Base-by-base conservation (phyloP, 2,113 vertebrate species). In the Phodopus roborovskii region DNA sequence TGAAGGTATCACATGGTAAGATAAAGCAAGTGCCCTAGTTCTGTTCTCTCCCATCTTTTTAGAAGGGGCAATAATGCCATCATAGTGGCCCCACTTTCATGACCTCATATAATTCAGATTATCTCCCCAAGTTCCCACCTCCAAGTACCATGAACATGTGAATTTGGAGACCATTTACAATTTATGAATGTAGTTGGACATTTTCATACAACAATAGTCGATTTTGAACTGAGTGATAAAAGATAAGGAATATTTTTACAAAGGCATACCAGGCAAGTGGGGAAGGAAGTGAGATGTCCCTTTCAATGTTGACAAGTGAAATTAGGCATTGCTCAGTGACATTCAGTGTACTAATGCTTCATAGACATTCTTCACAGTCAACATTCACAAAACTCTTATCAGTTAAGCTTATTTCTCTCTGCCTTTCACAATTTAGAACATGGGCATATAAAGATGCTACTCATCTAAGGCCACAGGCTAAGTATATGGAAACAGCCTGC, bases 381-480 rank as follows among this genome's bases (percentile, higher is more conserved):
- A 68, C 91, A 15, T 45, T 87, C 64, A 73, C 7, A 88, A 79
- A 87, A n/a, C 56, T 62, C n/a, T 30, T 95, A 30, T 91, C n/a
- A 89, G 8, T 64, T 84, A 87, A 42, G 30, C 48, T 83, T 94
- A 62, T 78, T 90, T 88, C 89, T 50, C 85, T 79, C 71, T 11
- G 8, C 2, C 33, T 91, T 95, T 58, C 64, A 93, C 26, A 92
- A 95, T 87, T 71, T 70, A 93, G 88, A 79, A 81, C 74, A 84
- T 2, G 1, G 48, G 64, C 30, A 36, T 85, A 8, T 19, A 79
- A 91, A 97, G 48, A 91, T 94, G 74, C 42, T 94, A 62, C n/a
- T 83, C 42, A n/a, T 13, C 36, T 42, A 42, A 60, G 56, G 24
- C n/a, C 36, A 83, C 20, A 83, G 24, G 12, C 36, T 42, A 83